Conservation (phyloP, 2,888 invertebrate species). For the Papilio elwesi region DNA sequence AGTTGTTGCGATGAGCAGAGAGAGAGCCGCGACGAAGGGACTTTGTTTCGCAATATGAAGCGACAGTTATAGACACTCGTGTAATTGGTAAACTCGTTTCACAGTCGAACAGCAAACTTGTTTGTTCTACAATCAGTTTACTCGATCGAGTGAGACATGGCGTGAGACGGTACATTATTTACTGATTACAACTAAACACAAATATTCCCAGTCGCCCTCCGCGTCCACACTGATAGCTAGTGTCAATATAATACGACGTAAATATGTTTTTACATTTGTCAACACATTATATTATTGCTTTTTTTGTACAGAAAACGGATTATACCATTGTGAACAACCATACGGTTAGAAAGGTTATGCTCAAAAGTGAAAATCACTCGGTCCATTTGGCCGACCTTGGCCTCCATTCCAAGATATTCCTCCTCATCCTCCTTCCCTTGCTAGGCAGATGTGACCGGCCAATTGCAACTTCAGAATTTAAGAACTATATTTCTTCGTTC, state of each 20-base stretch:
- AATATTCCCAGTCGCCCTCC: slow-evolving; percentile 64
- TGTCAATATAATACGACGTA: slow-evolving; percentile 53
- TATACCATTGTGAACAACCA: not conserved
- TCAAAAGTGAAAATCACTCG: no score
- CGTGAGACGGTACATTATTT: slow-evolving; percentile 53
- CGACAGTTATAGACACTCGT: not conserved
- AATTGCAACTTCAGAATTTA: no score
- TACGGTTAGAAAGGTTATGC: no score
- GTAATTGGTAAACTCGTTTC: slow-evolving; percentile 18
- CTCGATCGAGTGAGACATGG: slow-evolving; percentile 34
- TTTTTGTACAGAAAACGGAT: not conserved
- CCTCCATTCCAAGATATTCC: no score
- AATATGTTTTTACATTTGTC: slow-evolving; percentile 44
- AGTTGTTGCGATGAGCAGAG: not conserved
- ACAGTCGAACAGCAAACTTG: slow-evolving; percentile 28
- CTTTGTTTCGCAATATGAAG: not conserved
- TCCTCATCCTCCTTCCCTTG: no score
- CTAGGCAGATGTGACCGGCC: no score
- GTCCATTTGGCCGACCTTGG: no score
- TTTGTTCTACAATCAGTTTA: slow-evolving; percentile 45
- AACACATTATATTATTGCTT: not conserved
- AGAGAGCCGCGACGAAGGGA: not conserved
- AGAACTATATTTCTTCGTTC: no score
- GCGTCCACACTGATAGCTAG: slow-evolving; percentile 60
- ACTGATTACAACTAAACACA: slow-evolving; percentile 61